phyloP scores from a whole-genome alignment of 2,113 vertebrate genomes.

The Phoenicopterus ruber region DNA sequence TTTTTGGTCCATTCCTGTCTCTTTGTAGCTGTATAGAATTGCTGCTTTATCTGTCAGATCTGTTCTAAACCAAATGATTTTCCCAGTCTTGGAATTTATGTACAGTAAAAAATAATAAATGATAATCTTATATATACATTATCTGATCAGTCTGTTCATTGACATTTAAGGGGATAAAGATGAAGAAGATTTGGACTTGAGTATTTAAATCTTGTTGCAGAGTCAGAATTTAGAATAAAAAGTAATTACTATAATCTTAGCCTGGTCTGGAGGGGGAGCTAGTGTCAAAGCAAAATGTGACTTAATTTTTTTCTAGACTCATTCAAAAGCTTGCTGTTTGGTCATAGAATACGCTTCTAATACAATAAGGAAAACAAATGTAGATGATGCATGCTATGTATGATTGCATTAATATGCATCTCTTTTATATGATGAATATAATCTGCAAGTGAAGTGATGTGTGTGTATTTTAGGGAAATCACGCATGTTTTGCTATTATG shows the following conservation, averaged over 20 bases:
- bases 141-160: neutral
- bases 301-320: constrained; percentile 34
- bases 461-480: neutral
- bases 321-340: constrained; percentile 41
- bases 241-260: constrained; percentile 37
- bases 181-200: neutral
- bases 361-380: neutral
- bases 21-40: neutral
- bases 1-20: neutral
- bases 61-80: neutral
- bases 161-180: constrained; percentile 2
- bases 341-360: neutral
- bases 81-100: neutral
- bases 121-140: neutral
- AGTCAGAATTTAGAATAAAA: constrained; percentile 40
- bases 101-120: neutral
- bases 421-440: neutral
- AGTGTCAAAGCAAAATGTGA: constrained; percentile 74
- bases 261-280: constrained; percentile 82
- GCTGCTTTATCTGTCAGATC: neutral
- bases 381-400: neutral
- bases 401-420: constrained; percentile 28
- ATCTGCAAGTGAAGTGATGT: neutral
- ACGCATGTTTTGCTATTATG: neutral
- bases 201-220: constrained; percentile 44